Percentiles rank a stretch among this genome's conserved stretches.
Conservation (phyloP, 2,797 vertebrate species). For the Decapterus maruadsi region DNA sequence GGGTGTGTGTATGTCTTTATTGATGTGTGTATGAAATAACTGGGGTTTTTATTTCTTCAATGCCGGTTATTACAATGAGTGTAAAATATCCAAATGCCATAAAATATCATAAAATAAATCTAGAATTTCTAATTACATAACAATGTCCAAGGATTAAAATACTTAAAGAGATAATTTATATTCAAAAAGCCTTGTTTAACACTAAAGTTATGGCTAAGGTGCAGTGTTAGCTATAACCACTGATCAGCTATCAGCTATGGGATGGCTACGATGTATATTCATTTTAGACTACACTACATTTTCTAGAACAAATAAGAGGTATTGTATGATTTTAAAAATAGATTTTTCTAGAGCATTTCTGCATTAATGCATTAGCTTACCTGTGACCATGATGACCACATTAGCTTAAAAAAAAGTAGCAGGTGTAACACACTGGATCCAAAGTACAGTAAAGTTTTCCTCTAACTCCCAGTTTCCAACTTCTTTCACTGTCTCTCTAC, state of each 20-base stretch:
- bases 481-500: conserved; percentile 4
- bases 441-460: conserved; percentile 47
- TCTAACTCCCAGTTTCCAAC: conserved; percentile 31
- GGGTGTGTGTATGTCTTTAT: not conserved
- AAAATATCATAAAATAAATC: not conserved
- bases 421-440: conserved; percentile 41
- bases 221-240: not conserved
- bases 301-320: not conserved
- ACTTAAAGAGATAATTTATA: not conserved
- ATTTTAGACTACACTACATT: not conserved
- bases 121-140: not conserved
- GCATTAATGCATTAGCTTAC: conserved; percentile 40
- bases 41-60: not conserved
- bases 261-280: not conserved
- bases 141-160: not conserved
- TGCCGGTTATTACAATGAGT: not conserved
- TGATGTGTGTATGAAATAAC: not conserved
- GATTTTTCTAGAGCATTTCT: conserved; percentile 13
- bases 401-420: conserved; percentile 18
- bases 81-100: not conserved
- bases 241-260: conserved; percentile 21
- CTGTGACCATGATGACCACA: conserved; percentile 56
- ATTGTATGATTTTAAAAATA: not conserved
- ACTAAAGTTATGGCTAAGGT: not conserved
- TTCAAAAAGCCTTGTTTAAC: not conserved